These are phyloP conservation scores for Fopius arisanus DNA, from an alignment of 1,140 invertebrate genomes.

Conservation along the genomic window DNA sequence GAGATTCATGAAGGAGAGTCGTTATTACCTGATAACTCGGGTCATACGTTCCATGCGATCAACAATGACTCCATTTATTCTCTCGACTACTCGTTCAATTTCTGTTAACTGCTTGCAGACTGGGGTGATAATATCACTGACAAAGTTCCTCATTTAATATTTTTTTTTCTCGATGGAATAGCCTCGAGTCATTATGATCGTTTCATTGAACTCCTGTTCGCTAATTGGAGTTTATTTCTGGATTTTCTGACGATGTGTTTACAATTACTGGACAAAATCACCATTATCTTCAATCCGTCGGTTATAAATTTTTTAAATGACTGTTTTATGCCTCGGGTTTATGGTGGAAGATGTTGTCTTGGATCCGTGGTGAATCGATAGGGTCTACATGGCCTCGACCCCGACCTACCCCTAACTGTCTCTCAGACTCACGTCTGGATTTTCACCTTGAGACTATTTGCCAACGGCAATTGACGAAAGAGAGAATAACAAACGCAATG, in stretches of 20 bases:
- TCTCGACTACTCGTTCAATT: slow-evolving; percentile 22
- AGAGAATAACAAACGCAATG: background rate
- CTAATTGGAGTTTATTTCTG: too few species aligned
- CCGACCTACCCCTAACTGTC: slow-evolving; percentile 33
- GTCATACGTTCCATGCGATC: background rate
- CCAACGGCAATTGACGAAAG: background rate
- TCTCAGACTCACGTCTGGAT: slow-evolving; percentile 19
- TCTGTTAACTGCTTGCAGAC: background rate
- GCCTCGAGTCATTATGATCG: too few species aligned
- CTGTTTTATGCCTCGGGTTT: background rate
- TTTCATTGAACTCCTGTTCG: too few species aligned
- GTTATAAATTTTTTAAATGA: background rate
- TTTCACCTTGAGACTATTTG: slow-evolving; percentile 18
- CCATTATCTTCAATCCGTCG: background rate
- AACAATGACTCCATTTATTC: slow-evolving; percentile 16
- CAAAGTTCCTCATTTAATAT: too few species aligned
- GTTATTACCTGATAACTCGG: slow-evolving; percentile 7
- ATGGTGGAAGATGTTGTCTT: slow-evolving; percentile 4
- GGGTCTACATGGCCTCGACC: slow-evolving; percentile 19
- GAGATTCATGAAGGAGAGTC: slow-evolving; percentile 17
- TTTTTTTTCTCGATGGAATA: background rate
- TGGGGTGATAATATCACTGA: background rate
- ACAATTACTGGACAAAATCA: too few species aligned
- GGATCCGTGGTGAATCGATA: slow-evolving; percentile 8
- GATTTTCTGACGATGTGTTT: too few species aligned